Conservation (phyloP, 2,797 vertebrate species). For the Gallinago stenura region DNA sequence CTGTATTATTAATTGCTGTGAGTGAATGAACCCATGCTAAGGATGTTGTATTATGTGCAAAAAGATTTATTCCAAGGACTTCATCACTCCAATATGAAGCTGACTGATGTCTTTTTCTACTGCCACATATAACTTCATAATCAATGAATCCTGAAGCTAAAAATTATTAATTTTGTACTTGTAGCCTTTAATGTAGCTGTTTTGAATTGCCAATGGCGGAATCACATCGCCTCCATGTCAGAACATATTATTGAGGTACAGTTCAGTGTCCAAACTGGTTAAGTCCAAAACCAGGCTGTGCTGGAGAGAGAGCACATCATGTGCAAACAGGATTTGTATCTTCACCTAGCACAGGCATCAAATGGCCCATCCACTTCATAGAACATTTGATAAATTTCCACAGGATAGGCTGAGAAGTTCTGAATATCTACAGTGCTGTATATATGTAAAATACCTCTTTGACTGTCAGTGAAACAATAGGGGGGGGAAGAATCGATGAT, state of each 20-base stretch:
- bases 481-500: neutral
- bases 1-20: neutral
- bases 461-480: neutral
- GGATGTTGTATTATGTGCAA: neutral
- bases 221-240: neutral
- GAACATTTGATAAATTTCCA: neutral
- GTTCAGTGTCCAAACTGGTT: neutral
- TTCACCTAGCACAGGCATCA: neutral
- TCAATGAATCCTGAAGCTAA: neutral
- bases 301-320: neutral
- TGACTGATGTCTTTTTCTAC: neutral
- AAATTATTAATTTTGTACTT: neutral
- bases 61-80: neutral
- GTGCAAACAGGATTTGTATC: neutral
- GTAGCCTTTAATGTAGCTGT: neutral
- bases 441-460: neutral
- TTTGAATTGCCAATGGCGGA: neutral
- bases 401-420: neutral
- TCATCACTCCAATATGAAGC: neutral
- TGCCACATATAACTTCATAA: neutral
- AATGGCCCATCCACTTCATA: neutral
- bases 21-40: neutral
- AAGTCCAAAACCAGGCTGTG: neutral
- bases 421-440: neutral
- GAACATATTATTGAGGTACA: neutral